Conservation (phyloP, 2,113 vertebrate genomes). For the Coryphaenoides rupestris region DNA sequence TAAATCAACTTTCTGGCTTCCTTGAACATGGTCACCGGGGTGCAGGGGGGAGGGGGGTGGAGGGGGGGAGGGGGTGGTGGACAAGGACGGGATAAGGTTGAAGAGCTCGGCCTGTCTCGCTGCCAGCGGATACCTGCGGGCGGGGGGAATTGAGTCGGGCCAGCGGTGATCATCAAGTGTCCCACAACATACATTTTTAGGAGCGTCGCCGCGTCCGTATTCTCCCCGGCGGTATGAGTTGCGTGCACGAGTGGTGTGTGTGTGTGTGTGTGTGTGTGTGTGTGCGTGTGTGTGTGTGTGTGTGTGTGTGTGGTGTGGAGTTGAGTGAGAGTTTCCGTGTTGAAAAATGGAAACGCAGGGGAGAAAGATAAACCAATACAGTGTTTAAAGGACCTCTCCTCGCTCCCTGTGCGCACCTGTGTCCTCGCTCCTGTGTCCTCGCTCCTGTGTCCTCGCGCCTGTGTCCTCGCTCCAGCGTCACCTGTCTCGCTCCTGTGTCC, state of each 20-base stretch:
- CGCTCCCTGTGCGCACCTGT: too few species aligned
- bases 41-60: conserved; percentile 80
- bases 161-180: conserved; percentile 95
- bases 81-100: conserved; percentile 99
- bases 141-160: conserved; percentile 95
- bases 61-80: too few species aligned
- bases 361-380: conserved; percentile 72
- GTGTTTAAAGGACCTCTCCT: conserved; percentile 51
- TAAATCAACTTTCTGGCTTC: conserved; percentile 99
- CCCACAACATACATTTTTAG: conserved; percentile 99
- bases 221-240: conserved; percentile 89
- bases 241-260: too few species aligned
- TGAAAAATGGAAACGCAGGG: conserved; percentile 78
- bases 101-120: conserved; percentile 88
- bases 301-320: too few species aligned
- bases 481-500: too few species aligned
- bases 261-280: too few species aligned
- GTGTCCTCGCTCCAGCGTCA: too few species aligned
- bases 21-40: conserved; percentile 98
- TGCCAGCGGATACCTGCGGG: conserved; percentile 86
- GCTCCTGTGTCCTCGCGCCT: too few species aligned
- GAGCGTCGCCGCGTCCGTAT: conserved; percentile 80
- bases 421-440: too few species aligned
- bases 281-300: too few species aligned
- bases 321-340: conserved; percentile 69